phyloP scores from a whole-genome alignment of 2,113 vertebrate genomes.

The Ariopsis seemanni region DNA sequence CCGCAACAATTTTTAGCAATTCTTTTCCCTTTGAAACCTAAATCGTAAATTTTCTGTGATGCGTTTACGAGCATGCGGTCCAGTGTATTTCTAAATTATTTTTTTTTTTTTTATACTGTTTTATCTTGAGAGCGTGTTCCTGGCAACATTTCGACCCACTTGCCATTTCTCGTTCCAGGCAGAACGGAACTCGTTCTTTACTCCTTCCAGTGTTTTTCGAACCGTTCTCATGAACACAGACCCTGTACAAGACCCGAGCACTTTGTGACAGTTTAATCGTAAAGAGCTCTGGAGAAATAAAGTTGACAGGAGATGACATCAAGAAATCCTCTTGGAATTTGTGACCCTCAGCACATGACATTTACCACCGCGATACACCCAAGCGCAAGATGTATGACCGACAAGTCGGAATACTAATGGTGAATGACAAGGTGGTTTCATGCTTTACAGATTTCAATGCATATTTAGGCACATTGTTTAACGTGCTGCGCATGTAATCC shows the following conservation, averaged over 20 bases:
- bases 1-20: background rate
- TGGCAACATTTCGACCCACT: background rate
- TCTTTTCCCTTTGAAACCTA: background rate
- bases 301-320: constrained; percentile 53
- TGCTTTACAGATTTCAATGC: constrained; percentile 74
- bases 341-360: constrained; percentile 48
- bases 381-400: constrained; percentile 63
- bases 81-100: background rate
- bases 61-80: background rate
- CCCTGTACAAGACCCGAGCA: background rate
- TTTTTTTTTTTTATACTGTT: background rate
- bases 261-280: constrained; percentile 50
- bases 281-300: constrained; percentile 39
- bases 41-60: background rate
- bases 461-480: constrained; percentile 77
- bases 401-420: constrained; percentile 73
- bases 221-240: background rate
- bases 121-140: constrained; percentile 1
- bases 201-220: constrained; percentile 1
- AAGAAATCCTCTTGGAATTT: constrained; percentile 50
- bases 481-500: constrained; percentile 73
- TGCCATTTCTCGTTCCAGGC: background rate
- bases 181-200: constrained; percentile 10
- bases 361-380: constrained; percentile 61
- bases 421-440: constrained; percentile 73